Conservation (phyloP, 2,113 vertebrate genomes). For the Corythornis madagascariensis region DNA sequence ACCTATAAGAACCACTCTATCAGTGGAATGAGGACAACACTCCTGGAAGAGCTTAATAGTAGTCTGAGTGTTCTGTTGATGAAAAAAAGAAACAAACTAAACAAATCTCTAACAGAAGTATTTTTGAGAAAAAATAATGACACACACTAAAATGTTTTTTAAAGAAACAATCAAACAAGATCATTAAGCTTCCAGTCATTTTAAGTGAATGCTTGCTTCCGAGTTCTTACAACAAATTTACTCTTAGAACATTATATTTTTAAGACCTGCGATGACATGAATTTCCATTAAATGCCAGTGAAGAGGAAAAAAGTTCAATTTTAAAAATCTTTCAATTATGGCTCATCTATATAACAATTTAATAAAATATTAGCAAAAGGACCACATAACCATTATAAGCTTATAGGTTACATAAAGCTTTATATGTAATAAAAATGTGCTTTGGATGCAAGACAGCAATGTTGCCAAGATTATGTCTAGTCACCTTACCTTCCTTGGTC, state of each 20-base stretch:
- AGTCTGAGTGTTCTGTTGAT: constrained; percentile 92
- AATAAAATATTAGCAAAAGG: background rate
- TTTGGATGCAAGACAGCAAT: background rate
- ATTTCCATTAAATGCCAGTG: background rate
- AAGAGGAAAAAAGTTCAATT: background rate
- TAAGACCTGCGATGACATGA: background rate
- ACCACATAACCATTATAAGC: background rate
- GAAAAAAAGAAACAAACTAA: background rate
- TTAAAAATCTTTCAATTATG: background rate
- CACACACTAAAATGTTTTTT: background rate
- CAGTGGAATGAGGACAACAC: constrained; percentile 98
- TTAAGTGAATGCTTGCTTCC: background rate
- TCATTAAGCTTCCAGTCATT: background rate
- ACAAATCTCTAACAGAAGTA: background rate
- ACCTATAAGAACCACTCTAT: constrained; percentile 95
- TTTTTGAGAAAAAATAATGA: background rate
- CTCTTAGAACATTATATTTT: background rate
- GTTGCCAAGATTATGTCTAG: background rate
- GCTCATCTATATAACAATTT: background rate
- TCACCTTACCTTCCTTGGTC: background rate
- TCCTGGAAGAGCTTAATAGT: constrained; percentile 99
- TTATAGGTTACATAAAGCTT: background rate
- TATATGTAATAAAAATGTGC: background rate
- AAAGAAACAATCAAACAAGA: background rate
- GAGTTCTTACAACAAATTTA: background rate